Base-by-base conservation (phyloP, 1,140 invertebrate species). In the Limonius californicus region DNA sequence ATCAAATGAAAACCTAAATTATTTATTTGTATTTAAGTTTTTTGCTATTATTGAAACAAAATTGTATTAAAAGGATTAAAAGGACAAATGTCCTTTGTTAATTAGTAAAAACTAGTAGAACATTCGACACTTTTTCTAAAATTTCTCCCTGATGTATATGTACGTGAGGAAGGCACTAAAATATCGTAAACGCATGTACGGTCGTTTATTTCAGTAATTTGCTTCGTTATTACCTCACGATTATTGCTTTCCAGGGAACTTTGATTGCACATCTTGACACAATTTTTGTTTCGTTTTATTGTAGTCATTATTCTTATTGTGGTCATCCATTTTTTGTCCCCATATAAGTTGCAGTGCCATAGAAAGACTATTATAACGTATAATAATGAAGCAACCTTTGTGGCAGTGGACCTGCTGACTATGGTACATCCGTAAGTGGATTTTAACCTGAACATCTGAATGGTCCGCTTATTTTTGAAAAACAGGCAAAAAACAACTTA, bases 401-500 rank as follows among this genome's bases (percentile, higher is more conserved):
- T 50, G 16, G 16, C 19, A 21, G 45, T 50, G 6, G 45, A 21
- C 45, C 45, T 19, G 45, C 20, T 18, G 2, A 18, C 19, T 50
- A 7, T 7, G 2, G 2, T 11, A n/a, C n/a, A 18, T 50, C 7
- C 14, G 9, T 6, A 18, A 14, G 2, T 19, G 16, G 19, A 14
- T 50, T 18, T 50, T 50, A 50, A 4, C 45, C 6, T 18, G 45
- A 50, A 19, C 11, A 50, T 9, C 2, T 50, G 15, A 18, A 14
- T 57, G 57, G 32, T 43, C 19, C 12, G 45, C 18, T 11, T 21
- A 1, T 35, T 43, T 20, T 18, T 7, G 11, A 50, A 50, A 62
- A 35, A 16, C 42, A 35, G 8, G 39, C 14, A 61, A 59, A 65
- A 59, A 43, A 32, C 57, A 60, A 60, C 61, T 66, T 64, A 66